Percentiles rank a stretch among this genome's conserved stretches.
These are phyloP conservation scores for Cossypha dichroa DNA, from an alignment of 2,797 vertebrate species.

Conservation along the genomic window DNA sequence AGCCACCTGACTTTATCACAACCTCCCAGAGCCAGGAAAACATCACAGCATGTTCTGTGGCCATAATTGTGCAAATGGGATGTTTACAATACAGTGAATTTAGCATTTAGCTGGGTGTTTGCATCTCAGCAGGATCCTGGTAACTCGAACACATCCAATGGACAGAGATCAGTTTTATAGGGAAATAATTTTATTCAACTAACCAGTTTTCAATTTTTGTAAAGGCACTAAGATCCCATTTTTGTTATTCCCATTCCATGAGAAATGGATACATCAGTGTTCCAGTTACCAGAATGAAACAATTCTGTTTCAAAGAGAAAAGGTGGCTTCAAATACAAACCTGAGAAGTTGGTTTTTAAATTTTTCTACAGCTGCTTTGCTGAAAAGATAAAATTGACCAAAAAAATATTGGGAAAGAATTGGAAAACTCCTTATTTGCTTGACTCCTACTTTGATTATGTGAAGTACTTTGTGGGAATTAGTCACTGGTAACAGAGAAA, in stretches of 20 bases:
- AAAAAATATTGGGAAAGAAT: neutral
- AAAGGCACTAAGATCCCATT: neutral
- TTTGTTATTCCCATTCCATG: neutral
- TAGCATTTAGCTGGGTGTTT: neutral
- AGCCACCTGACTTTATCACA: neutral
- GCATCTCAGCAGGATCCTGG: neutral
- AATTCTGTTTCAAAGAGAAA: neutral
- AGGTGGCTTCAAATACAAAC: neutral
- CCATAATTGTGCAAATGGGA: neutral
- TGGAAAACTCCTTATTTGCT: neutral
- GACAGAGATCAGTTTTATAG: neutral
- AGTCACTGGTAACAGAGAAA: neutral
- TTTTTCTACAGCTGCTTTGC: neutral
- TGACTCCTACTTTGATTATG: neutral
- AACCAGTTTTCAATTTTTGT: neutral
- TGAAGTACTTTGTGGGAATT: neutral
- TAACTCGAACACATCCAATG: rapidly evolving
- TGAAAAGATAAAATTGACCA: neutral
- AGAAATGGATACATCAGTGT: neutral
- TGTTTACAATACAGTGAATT: neutral
- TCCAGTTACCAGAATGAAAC: neutral
- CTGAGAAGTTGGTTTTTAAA: neutral
- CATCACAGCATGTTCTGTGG: neutral
- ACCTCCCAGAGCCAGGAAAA: neutral
- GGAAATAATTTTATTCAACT: neutral